A percentile compares a stretch with the other conserved stretches of the same genome.
These are phyloP conservation scores for Drosophila persimilis DNA, from an alignment of 1,140 invertebrate species.

Conservation along the genomic window DNA sequence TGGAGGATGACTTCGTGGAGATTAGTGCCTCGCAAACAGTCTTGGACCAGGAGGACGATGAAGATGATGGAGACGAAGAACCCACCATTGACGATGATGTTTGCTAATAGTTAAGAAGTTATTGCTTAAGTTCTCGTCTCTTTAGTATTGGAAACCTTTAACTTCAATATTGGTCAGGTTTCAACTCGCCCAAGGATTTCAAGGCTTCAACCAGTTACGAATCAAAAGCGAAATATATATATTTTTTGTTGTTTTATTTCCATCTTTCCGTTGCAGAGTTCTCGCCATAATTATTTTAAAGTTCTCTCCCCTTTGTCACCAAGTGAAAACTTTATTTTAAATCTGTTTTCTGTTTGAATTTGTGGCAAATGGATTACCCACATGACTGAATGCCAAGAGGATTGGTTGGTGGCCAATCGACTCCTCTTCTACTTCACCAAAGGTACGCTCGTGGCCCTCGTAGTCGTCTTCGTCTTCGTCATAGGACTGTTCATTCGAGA, in stretches of 20 bases:
- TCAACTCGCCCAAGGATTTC: too few relatives aligned
- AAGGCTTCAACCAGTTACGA: too few relatives aligned
- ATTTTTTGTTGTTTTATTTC: too few relatives aligned
- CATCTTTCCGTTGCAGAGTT: too few relatives aligned
- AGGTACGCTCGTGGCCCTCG: slow-evolving; percentile 25
- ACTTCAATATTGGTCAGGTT: too few relatives aligned
- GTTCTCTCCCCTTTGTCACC: background rate
- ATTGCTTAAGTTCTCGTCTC: too few relatives aligned
- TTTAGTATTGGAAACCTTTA: too few relatives aligned
- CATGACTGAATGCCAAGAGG: slow-evolving; percentile 33
- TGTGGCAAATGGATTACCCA: slow-evolving; percentile 25
- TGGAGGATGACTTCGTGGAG: slow-evolving; percentile 71
- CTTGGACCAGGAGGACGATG: slow-evolving; percentile 67
- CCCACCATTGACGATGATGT: slow-evolving; percentile 65
- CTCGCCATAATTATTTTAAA: too few relatives aligned
- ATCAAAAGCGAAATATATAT: too few relatives aligned
- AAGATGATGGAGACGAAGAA: slow-evolving; percentile 51
- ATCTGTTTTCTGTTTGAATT: slow-evolving; percentile 24
- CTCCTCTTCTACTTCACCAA: slow-evolving; percentile 6
- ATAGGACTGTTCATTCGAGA: background rate
- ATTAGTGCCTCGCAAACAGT: slow-evolving; percentile 48
- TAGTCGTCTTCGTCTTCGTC: slow-evolving; percentile 17
- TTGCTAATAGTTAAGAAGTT: slow-evolving; percentile 59
- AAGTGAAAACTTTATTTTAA: slow-evolving; percentile 1
- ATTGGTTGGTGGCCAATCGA: slow-evolving; percentile 8